A percentile compares a stretch with the other conserved stretches of the same genome.
phyloP scores from a whole-genome alignment of 2,797 vertebrate genomes.

The Galagoides demidoff region DNA sequence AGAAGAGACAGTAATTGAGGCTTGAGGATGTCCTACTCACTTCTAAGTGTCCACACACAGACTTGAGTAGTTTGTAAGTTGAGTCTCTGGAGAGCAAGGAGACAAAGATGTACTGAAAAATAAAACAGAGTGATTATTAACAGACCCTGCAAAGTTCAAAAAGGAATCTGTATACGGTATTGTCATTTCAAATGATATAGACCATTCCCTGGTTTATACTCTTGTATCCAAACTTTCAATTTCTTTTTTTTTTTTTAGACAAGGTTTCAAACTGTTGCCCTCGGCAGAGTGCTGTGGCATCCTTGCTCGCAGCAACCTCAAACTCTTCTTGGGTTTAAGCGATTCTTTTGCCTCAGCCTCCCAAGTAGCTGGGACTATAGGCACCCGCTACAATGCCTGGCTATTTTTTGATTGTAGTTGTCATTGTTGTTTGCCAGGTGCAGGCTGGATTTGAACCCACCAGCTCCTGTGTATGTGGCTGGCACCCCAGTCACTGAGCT shows the following conservation, averaged over 20 bases:
- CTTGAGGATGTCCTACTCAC: constrained; percentile 84
- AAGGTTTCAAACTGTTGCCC: background rate
- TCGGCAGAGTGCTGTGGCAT: background rate
- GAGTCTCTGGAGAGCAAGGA: constrained; percentile 97
- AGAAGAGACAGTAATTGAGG: background rate
- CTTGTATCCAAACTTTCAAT: background rate
- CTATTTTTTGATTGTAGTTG: background rate
- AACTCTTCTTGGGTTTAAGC: background rate
- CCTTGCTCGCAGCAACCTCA: background rate
- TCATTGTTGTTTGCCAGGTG: too few relatives aligned
- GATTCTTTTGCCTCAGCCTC: background rate
- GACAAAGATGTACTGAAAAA: constrained; percentile 95
- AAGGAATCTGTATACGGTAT: background rate
- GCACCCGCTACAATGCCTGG: background rate
- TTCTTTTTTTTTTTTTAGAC: background rate
- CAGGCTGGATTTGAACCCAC: too few relatives aligned
- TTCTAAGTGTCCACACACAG: constrained; percentile 93
- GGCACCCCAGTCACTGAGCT: too few relatives aligned
- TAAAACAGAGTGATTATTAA: constrained; percentile 64
- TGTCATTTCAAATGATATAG: background rate
- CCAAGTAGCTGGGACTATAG: background rate
- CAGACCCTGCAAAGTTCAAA: background rate
- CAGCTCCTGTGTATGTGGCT: too few relatives aligned
- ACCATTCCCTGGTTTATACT: background rate
- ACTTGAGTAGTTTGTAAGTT: constrained; percentile 95